Base-by-base conservation (phyloP, 1,140 invertebrate genomes). In the Caenorhabditis latens region DNA sequence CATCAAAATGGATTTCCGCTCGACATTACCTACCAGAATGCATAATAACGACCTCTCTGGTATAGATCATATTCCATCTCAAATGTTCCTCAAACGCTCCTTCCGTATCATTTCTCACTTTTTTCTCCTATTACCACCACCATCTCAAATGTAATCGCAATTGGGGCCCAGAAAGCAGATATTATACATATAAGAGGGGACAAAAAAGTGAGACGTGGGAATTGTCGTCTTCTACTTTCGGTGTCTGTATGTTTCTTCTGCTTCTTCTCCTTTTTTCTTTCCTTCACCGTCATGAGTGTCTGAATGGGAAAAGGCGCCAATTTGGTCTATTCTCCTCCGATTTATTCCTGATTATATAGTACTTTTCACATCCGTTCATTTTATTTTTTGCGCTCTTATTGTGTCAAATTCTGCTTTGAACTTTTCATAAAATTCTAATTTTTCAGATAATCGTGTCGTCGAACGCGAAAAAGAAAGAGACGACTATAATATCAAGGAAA, bases 261-360 rank as follows among this genome's bases (percentile, higher is more conserved):
- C 13, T 79, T 79, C 21, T 79, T 79, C 21, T 21, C 46, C 11
- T 16, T 42, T 53, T 16, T 24, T 32, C 32, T 40, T 24, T 32
- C 61, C 61, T 63, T 24, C 61, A 63, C 32, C 61, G 21, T 32
- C 21, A 63, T 32, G 61, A 63, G 61, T 63, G 58, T 50, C n/a
- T 79, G n/a, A 79, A 42, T 79, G n/a, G 32, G 71, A 79, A 79
- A 79, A 79, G 71, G 71, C 71, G 71, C 71, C 71, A 79, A 79
- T 79, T 79, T 79, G 46, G 71, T 42, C 6, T 79, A 13, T 79
- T 43, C 42, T 71, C 40, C 21, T 50, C 71, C 71, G n/a, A 79
- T 79, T 79, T 50, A 79, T 79, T 79, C 46, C n/a, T 79, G 71
- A 79, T 79, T 79, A 79, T 79, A 79, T 24, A 50, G 71, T 50